A percentile compares a stretch with the other conserved stretches of the same genome.
These are phyloP conservation scores for Rhinogobio ventralis DNA, from an alignment of 2,797 vertebrate genomes.

Conservation along the genomic window DNA sequence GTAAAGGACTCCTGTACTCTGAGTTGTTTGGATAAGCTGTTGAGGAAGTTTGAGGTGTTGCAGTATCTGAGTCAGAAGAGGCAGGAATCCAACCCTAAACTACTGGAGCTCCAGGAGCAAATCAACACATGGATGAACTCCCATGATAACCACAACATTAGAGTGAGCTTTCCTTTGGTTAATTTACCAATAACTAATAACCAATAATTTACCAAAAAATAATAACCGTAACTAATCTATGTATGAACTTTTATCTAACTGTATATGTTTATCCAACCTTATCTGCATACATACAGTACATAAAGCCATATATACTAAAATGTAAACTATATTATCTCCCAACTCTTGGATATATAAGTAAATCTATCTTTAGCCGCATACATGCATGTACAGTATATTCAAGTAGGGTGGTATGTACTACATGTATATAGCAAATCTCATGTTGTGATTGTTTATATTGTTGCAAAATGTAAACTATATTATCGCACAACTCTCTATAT, in stretches of 20 bases:
- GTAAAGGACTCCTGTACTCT: conserved; percentile 77
- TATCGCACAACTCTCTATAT: no score
- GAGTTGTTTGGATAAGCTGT: conserved; percentile 78
- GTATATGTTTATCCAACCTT: no score
- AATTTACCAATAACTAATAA: no score
- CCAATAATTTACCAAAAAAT: no score
- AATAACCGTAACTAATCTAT: no score
- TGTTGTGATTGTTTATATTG: no score
- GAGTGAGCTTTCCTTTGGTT: conserved; percentile 60
- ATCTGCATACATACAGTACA: not conserved
- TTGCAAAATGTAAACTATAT: no score
- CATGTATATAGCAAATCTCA: no score
- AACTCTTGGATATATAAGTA: not conserved
- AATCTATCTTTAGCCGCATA: no score
- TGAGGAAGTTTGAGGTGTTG: conserved; percentile 84
- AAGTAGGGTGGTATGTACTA: no score
- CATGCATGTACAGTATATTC: no score
- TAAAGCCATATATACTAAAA: not conserved
- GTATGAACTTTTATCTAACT: no score
- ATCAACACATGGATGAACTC: conserved; percentile 74
- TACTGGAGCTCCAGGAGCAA: conserved; percentile 79
- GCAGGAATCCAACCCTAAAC: conserved; percentile 82
- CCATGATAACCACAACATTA: conserved; percentile 63
- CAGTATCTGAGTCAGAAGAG: conserved; percentile 80
- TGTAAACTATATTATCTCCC: not conserved